Evolutionary conservation across 1,140 invertebrate species (phyloP).

Genomic region (Zaprionus taronus): DNA sequence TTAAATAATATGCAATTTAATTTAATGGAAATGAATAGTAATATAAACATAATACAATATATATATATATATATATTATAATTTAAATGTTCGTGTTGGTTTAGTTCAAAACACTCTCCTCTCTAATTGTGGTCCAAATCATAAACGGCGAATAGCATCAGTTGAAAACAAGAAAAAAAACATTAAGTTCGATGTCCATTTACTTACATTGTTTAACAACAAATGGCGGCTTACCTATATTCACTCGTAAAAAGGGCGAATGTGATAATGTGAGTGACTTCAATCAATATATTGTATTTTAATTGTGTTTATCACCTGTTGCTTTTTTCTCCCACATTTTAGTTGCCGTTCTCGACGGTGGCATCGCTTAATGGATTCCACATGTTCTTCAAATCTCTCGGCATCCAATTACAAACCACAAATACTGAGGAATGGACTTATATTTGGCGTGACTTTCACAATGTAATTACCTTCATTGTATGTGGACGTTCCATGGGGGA

Average conservation of each 20-base stretch:
- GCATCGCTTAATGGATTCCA: conserved; percentile 94
- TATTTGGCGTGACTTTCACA: conserved; percentile 90
- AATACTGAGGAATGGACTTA: conserved; percentile 88
- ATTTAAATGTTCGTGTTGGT: neutral
- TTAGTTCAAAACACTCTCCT: neutral
- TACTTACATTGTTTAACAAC: conserved; percentile 88
- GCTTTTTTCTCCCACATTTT: neutral
- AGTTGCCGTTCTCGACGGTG: conserved; percentile 92
- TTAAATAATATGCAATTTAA: no score
- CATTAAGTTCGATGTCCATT: conserved; percentile 85
- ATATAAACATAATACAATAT: neutral
- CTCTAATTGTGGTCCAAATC: conserved; percentile 22
- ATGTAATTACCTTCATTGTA: conserved; percentile 85
- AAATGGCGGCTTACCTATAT: conserved; percentile 88
- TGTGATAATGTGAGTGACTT: conserved; percentile 85
- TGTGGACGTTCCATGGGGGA: conserved; percentile 87
- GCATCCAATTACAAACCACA: conserved; percentile 88
- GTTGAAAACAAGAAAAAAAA: neutral
- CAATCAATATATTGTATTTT: conserved; percentile 27
- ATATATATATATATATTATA: neutral
- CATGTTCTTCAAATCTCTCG: conserved; percentile 91
- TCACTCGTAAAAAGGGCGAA: conserved; percentile 88
- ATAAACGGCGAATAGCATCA: conserved; percentile 1
- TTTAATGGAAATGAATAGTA: no score
- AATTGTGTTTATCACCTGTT: conserved; percentile 9